These are phyloP conservation scores for Sternotherus odoratus DNA, from an alignment of 2,797 vertebrate genomes.

Conservation along the genomic window DNA sequence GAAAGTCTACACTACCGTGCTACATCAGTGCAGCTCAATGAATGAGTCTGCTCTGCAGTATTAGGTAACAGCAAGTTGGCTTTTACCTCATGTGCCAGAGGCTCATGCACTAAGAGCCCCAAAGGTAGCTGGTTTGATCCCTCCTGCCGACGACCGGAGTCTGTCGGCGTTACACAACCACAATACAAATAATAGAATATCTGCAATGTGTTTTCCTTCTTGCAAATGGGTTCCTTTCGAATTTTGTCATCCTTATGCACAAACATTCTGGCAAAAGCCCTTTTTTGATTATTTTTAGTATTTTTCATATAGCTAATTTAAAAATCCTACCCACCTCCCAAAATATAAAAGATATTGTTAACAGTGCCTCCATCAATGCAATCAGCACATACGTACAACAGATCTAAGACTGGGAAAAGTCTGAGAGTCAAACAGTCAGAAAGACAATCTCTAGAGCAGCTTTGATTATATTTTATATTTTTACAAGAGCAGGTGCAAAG, in stretches of 20 bases:
- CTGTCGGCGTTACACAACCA: constrained; percentile 14
- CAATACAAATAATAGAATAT: constrained; percentile 28
- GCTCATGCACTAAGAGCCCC: no score
- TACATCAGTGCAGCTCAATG: no score
- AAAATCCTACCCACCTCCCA: not conserved
- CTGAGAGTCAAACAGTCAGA: not conserved
- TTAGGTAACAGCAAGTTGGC: no score
- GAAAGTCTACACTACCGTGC: no score
- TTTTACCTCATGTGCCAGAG: no score
- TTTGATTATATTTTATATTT: not conserved
- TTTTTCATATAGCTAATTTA: not conserved
- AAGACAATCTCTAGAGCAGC: not conserved
- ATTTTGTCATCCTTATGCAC: not conserved
- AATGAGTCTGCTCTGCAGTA: no score
- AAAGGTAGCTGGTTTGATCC: no score
- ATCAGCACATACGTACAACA: not conserved
- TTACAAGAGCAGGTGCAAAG: constrained; percentile 16
- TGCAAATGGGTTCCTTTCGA: not conserved
- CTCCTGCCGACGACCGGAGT: no score
- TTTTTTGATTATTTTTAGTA: constrained; percentile 57
- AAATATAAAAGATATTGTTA: constrained; percentile 25
- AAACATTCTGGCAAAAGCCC: not conserved
- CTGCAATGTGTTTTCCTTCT: constrained; percentile 20
- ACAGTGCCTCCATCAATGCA: constrained; percentile 26
- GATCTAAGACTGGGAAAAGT: not conserved